phyloP scores from a whole-genome alignment of 2,113 vertebrate genomes.

The Silurus asotus region DNA sequence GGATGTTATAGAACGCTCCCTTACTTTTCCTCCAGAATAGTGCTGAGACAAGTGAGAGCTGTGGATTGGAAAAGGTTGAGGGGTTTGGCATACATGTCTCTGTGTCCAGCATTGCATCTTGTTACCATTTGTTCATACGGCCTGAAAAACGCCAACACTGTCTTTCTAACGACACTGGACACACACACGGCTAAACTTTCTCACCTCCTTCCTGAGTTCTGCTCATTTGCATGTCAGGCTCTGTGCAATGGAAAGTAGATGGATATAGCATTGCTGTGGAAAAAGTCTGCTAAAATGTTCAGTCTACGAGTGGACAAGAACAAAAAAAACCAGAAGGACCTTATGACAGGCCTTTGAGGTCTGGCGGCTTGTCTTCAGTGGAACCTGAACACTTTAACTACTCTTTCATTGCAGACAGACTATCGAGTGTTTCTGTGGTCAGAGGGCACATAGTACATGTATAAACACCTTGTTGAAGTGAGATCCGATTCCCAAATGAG shows the following conservation, averaged over 20 bases:
- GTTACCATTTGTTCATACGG: neutral
- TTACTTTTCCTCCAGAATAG: constrained; percentile 26
- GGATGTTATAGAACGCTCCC: constrained; percentile 42
- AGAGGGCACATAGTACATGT: constrained; percentile 39
- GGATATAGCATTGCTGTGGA: constrained; percentile 30
- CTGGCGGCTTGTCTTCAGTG: constrained; percentile 37
- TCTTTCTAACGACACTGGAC: constrained; percentile 26
- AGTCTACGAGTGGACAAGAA: constrained; percentile 37
- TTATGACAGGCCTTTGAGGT: constrained; percentile 38
- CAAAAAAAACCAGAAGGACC: constrained; percentile 41
- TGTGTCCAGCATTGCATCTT: constrained; percentile 4
- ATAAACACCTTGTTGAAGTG: constrained; percentile 46
- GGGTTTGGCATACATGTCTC: neutral
- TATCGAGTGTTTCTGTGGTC: constrained; percentile 50
- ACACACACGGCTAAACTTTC: constrained; percentile 30
- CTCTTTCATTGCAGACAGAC: constrained; percentile 41
- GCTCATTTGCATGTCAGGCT: constrained; percentile 47
- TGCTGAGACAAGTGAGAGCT: constrained; percentile 23
- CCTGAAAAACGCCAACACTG: constrained; percentile 9
- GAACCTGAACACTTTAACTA: constrained; percentile 40
- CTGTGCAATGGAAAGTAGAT: constrained; percentile 26
- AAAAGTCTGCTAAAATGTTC: constrained; percentile 45
- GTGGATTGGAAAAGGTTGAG: constrained; percentile 2
- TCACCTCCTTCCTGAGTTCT: constrained; percentile 25
- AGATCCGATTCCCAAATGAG: constrained; percentile 46